These are phyloP conservation scores for Lucifuga dentata DNA, from an alignment of 2,113 vertebrate genomes.

Conservation along the genomic window DNA sequence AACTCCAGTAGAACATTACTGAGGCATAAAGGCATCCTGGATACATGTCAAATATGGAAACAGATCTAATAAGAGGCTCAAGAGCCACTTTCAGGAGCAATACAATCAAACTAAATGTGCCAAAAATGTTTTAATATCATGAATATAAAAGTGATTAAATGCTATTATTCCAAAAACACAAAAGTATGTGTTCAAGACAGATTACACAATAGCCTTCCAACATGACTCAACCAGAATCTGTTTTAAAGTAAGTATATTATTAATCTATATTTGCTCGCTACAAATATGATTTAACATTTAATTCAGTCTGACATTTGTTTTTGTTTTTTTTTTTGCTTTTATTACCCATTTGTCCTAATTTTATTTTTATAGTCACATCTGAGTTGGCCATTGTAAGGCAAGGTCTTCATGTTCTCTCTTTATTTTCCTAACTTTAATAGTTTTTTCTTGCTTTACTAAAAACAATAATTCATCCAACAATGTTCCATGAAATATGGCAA, in stretches of 20 bases:
- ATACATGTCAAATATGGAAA: background rate
- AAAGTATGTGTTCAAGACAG: background rate
- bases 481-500: constrained; percentile 40
- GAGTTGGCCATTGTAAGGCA: background rate
- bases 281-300: too few species aligned
- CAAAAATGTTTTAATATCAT: background rate
- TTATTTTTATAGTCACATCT: background rate
- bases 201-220: background rate
- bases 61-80: background rate
- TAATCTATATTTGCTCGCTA: too few species aligned
- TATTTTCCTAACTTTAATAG: background rate
- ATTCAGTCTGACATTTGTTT: background rate
- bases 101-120: background rate
- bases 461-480: too few species aligned
- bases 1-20: background rate
- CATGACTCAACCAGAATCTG: too few species aligned
- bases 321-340: background rate
- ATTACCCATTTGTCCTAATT: too few species aligned
- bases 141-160: constrained; percentile 10
- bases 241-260: too few species aligned
- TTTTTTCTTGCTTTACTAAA: background rate
- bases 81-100: background rate
- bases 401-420: background rate
- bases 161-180: background rate
- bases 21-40: background rate